Evolutionary conservation across 2,888 invertebrate species (phyloP), one percentile per base, ranked within the genome.

Genomic region (Reticulitermes lucifugus): DNA sequence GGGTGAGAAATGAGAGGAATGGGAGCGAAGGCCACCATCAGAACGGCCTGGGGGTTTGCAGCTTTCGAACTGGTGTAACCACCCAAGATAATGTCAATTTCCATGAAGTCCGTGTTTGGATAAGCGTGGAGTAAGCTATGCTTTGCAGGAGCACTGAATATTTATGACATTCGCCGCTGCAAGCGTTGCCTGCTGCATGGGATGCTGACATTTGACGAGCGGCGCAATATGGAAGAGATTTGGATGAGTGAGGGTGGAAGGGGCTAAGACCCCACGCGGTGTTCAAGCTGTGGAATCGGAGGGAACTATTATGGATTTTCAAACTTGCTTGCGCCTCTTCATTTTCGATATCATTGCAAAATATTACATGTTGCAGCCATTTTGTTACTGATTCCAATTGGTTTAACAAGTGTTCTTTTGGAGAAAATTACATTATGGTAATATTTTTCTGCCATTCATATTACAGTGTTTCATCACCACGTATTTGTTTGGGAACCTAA

Each of bases 201-300:
- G 70, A 77, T 80, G 83, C 79, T 86, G 86, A 86, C 86, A 86
- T 83, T 85, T 86, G 86, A 86, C 86, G 85, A 85, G 86, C 83
- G 83, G 70, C 81, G 84, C 86, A 86, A 86, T 86, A 86, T 86
- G 86, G 84, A 75, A 83, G 73, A 83, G 85, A 84, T 83, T 77
- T 85, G 82, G 73, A 77, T 77, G 77, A 46, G 77, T n/a, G 77
- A 84, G 29, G n/a, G 77, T 59, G 59, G 77, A 84, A 25, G n/a
- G 60, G 84, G 59, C 60, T 51, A 70, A 79, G 79, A 85, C 85
- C 85, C 85, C 85, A 73, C 65, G 79, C 84, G 46, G 84, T n/a
- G 77, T n/a, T 77, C 43, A 77, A 77, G 77, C 77, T 43, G 77
- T 60, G 71, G 59, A 82, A 60, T 77, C 29, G 79, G 82, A 83